phyloP scores from a whole-genome alignment of 1,140 invertebrate species.

The Drosophila novamexicana region DNA sequence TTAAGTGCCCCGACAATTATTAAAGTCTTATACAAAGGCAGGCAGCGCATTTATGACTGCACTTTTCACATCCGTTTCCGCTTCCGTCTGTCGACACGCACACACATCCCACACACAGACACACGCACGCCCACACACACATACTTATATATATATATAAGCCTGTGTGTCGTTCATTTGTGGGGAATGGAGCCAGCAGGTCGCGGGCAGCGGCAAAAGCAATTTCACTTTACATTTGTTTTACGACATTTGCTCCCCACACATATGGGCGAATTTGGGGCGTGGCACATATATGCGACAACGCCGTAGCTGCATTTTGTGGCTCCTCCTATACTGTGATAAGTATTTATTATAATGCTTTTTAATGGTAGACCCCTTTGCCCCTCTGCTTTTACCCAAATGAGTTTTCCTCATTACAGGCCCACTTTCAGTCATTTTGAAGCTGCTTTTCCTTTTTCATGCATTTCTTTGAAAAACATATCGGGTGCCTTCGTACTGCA shows the following conservation, averaged over 20 bases:
- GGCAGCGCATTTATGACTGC: slow-evolving; percentile 80
- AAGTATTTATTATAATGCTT: slow-evolving; percentile 82
- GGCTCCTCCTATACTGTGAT: slow-evolving; percentile 44
- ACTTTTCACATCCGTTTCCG: slow-evolving; percentile 82
- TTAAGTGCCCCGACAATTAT: slow-evolving; percentile 62
- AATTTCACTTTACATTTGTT: slow-evolving; percentile 83
- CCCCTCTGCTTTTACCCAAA: slow-evolving; percentile 76
- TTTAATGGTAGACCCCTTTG: slow-evolving; percentile 69
- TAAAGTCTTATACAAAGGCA: slow-evolving; percentile 76
- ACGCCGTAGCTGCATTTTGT: slow-evolving; percentile 50
- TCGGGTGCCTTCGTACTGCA: neutral
- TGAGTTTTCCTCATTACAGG: slow-evolving; percentile 79
- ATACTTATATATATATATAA: slow-evolving; percentile 3
- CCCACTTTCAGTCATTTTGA: slow-evolving; percentile 33
- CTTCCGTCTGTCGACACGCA: slow-evolving; percentile 69
- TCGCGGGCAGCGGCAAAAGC: slow-evolving; percentile 69
- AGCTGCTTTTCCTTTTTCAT: slow-evolving; percentile 15
- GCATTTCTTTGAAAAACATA: slow-evolving; percentile 34
- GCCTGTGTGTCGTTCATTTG: slow-evolving; percentile 48
- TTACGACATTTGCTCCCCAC: slow-evolving; percentile 75
- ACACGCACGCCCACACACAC: slow-evolving; percentile 17
- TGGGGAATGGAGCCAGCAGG: slow-evolving; percentile 52
- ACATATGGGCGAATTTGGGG: slow-evolving; percentile 46
- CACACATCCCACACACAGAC: slow-evolving; percentile 21
- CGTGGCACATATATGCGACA: slow-evolving; percentile 43